Evolutionary conservation across 2,797 vertebrate genomes (phyloP), one percentile per base, ranked within the genome.

Genomic region (Sardinella longiceps): DNA sequence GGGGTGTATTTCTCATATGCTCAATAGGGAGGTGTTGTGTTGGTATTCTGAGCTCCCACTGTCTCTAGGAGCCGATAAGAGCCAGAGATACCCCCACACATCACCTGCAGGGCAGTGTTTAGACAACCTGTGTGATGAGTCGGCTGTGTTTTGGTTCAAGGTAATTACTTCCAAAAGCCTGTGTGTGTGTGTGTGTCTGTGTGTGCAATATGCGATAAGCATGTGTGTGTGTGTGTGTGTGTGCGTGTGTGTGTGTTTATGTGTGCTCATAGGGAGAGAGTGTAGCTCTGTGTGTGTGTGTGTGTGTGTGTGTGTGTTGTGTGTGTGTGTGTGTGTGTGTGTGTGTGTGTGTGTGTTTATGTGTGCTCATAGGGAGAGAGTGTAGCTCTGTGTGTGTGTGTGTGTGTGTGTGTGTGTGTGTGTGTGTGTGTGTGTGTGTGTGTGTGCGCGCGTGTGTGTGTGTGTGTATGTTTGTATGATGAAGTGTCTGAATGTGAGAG

Each of bases 201-300:
- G 18, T 20, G 66, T 74, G 66, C 30, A 15, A 14, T 33, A 37
- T 74, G 30, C 30, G 66, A 70, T 70, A 70, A 70, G 63, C 33
- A 15, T 37, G 14, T 18, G 30, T 37, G 12, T 74, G 5, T 37
- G 30, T 74, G 28, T 74, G 33, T 74, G 66, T 74, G 66, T 74
- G 66, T 39, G 63, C 18, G 63, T 66, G 60, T 66, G 60, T 66
- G 60, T 66, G 60, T 66, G 60, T 66, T 25, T 63, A 25, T 28
- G 23, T 11, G 58, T 7, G n/a, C n/a, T n/a, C n/a, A n/a, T n/a
- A 25, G 58, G 1, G 7, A 10, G 58, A 25, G 58, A 25, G 58
- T 63, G 58, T 63, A 9, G 23, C 1, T 43, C 2, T 43, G 5
- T 43, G 5, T 43, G n/a, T n/a, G n/a, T n/a, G n/a, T n/a, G n/a